phyloP scores from a whole-genome alignment of 37 sponge, comb jelly and placozoan species.

The Tethya wilhelma region DNA sequence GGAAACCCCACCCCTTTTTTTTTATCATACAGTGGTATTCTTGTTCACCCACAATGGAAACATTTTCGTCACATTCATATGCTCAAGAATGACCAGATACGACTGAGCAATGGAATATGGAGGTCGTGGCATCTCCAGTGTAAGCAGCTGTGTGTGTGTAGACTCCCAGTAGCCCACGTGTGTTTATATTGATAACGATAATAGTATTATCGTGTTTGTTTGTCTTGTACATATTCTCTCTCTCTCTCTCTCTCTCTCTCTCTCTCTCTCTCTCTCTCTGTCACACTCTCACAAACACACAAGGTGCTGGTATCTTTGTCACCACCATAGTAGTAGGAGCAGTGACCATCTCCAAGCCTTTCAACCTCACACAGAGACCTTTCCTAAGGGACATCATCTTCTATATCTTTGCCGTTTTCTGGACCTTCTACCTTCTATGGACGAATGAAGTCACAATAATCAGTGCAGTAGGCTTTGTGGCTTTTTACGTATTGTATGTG shows the following conservation, averaged over 20 bases:
- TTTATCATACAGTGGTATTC: conserved; percentile 50
- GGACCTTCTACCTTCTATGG: conserved; percentile 91
- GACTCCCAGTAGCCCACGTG: not conserved
- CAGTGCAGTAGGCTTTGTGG: conserved; percentile 82
- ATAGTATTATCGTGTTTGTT: not conserved
- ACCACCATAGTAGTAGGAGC: conserved; percentile 91
- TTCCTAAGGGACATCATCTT: conserved; percentile 95
- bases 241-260: not conserved
- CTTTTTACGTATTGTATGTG: conserved; percentile 85
- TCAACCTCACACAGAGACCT: conserved; percentile 87
- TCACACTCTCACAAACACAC: no score
- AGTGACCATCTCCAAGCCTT: conserved; percentile 75
- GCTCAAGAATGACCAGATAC: conserved; percentile 62
- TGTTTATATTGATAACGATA: not conserved
- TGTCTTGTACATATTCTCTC: not conserved
- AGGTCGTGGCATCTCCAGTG: conserved; percentile 94
- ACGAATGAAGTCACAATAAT: conserved; percentile 52
- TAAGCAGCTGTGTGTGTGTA: conserved; percentile 29
- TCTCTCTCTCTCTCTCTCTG: conserved; percentile 2
- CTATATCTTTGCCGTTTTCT: conserved; percentile 83
- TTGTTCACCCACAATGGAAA: conserved; percentile 94
- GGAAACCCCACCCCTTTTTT: not conserved
- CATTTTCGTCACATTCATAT: conserved; percentile 82
- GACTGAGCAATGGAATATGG: conserved; percentile 93
- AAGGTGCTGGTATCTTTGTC: conserved; percentile 99